Evolutionary conservation across 64 coral and sea anemone species (phyloP), one percentile per base, ranked within the genome.

Genomic region (Pocillopora damicornis): DNA sequence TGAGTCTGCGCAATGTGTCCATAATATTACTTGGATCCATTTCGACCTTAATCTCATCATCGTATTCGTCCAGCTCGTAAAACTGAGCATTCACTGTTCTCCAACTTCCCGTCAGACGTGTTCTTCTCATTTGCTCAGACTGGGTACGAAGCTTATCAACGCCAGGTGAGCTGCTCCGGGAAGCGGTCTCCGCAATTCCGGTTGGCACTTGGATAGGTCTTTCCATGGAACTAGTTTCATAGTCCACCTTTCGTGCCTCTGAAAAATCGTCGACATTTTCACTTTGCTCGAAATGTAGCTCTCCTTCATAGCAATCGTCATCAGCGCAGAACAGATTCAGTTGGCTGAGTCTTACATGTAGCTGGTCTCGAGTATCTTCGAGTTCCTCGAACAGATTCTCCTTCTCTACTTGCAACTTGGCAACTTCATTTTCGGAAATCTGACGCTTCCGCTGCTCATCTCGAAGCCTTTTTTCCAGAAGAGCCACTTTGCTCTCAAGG

Each of bases 31-130:
- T 68, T 7, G 65, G 56, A 75, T 92, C 83, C 61, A 88, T 20
- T 12, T 75, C 73, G 34, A 88, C 86, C 58, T 87, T 79, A 17
- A 92, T 92, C 80, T 92, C 90, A 62, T 87, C 20, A 58, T 92
- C 90, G 51, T 92, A 92, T 80, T 92, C 82, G 76, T 92, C 90
- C 61, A 92, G 76, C 63, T 92, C 90, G 76, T 87, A 92, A 42
- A 79, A 86, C 22, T 92, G 82, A 57, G 61, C 63, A 63, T 92
- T 92, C 37, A 80, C 37, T 25, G 63, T 92, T 35, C 58, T 64
- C 90, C 90, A 92, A 25, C 71, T 92, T n/a, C 65, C 56, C 22
- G 83, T 83, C 17, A 92, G 56, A 22, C 82, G 69, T 79, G 76
- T 36, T 51, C 45, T 89, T 15, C 62, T 74, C 60, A 74, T 30